Evolutionary conservation across 2,113 vertebrate species (phyloP), one percentile per base, ranked within the genome.

Genomic region (Forbesichthys agassizii): DNA sequence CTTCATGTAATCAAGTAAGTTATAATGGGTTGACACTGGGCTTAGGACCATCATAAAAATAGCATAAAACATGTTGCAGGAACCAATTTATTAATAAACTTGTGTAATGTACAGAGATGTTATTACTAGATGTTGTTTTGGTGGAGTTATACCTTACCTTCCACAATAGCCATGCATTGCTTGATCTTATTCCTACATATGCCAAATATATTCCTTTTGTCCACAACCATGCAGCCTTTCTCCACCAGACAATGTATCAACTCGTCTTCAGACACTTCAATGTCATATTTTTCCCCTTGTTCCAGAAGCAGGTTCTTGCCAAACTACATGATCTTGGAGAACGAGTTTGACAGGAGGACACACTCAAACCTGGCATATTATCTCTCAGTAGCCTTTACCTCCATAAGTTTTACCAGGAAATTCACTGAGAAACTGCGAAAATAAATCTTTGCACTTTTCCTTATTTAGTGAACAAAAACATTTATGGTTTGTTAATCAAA

Each of bases 131-230:
- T 9, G 51, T n/a, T 11, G 14, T n/a, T 18, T 27, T 27, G 3
- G 3, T 9, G 51, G 13, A 11, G 11, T 62, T 54, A 52, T 18
- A 18, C 79, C 94, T 89, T 86, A 96, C 96, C 74, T 88, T 93
- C 93, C 7, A 95, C 91, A 0, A 93, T 51, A 12, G 92, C 91
- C 93, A 95, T 66, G 95, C 94, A 0, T 92, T 94, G 59, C 92
- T 94, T 14, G 86, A 81, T 13, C 93, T 90, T 33, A 92, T 89
- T 48, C 94, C 94, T 0, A 82, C 88, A 12, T 86, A 85, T 2
- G 91, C 88, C 0, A 92, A 91, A 67, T 95, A 96, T 84, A 94
- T 90, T 51, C 95, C 95, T 1, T 27, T 82, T 93, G 88, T 96
- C 95, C 11, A 91, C 88, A 27, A 87, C 61, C 36, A 16, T 79